phyloP scores from a whole-genome alignment of 1,140 invertebrate genomes.

The Mizuhopecten yessoensis region DNA sequence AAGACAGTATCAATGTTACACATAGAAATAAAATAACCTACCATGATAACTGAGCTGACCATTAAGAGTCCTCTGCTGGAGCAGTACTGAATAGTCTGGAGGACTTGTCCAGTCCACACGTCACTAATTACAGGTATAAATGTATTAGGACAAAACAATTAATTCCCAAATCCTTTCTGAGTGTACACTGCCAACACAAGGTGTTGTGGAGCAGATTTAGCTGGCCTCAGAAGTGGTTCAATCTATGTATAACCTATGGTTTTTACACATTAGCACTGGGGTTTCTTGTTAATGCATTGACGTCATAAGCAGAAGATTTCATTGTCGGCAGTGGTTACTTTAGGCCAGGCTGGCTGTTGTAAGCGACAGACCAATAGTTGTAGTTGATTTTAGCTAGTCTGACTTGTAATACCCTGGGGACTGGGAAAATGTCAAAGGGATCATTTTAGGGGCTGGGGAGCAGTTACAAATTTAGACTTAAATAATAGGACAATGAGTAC shows the following conservation, averaged over 20 bases:
- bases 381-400: neutral
- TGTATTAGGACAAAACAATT: neutral
- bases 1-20: neutral
- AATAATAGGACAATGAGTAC: no score
- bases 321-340: slow-evolving; percentile 37
- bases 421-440: neutral
- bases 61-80: neutral
- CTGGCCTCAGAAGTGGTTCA: slow-evolving; percentile 31
- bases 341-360: slow-evolving; percentile 7
- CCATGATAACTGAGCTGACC: neutral
- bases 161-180: neutral
- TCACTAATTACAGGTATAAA: neutral
- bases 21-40: slow-evolving; percentile 1
- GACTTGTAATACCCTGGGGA: no score
- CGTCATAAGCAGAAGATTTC: slow-evolving; percentile 38
- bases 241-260: slow-evolving; percentile 15
- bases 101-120: neutral
- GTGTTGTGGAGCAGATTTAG: slow-evolving; percentile 9
- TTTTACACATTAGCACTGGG: slow-evolving; percentile 8
- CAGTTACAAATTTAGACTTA: no score
- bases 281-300: slow-evolving; percentile 32
- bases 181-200: neutral
- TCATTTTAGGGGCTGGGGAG: neutral
- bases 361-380: neutral
- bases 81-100: neutral